Evolutionary conservation across 1,140 invertebrate genomes (phyloP), one percentile per base, ranked within the genome.

Genomic region (Tetragnatha versicolor): DNA sequence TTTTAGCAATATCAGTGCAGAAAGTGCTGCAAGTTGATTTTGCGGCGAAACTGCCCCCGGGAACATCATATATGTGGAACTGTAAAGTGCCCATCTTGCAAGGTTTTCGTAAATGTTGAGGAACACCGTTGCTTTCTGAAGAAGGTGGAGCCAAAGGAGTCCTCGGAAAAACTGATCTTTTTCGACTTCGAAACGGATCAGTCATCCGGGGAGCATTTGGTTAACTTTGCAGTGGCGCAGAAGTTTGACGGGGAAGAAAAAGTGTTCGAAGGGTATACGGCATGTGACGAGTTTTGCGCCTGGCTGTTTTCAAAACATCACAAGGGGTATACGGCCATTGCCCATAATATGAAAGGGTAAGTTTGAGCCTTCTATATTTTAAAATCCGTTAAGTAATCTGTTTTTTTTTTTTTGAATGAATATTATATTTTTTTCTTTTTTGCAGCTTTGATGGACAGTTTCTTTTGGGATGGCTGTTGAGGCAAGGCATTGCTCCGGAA

Each of bases 281-380:
- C 51, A 7, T 31, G 42, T n/a, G 42, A 39, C 7, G 9, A 73
- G n/a, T 73, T 73, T 42, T 58, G 51, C 17, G 1, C 6, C 0
- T 73, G 35, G 2, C 49, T 73, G n/a, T 73, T 58, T 12, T 55
- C n/a, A 22, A 3, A 7, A 17, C 14, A 73, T 22, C 53, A 60
- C 27, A 55, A 27, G 9, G 29, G n/a, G 17, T 58, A 27, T 51
- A 73, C 53, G 27, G 69, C 35, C 20, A 25, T 80, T 25, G 39
- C 49, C n/a, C 79, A 76, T 14, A 75, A 80, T 27, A 37, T 51
- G 55, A 76, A 68, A 35, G 79, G 37, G 20, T 76, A 37, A 33
- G 73, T 22, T 25, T n/a, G n/a, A n/a, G n/a, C n/a, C n/a, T n/a
- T n/a, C n/a, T n/a, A n/a, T n/a, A n/a, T n/a, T n/a, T n/a, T n/a